A percentile compares a stretch with the other conserved stretches of the same genome.
Conservation (phyloP, 2,888 invertebrate species). For the Drosophila eohydei region DNA sequence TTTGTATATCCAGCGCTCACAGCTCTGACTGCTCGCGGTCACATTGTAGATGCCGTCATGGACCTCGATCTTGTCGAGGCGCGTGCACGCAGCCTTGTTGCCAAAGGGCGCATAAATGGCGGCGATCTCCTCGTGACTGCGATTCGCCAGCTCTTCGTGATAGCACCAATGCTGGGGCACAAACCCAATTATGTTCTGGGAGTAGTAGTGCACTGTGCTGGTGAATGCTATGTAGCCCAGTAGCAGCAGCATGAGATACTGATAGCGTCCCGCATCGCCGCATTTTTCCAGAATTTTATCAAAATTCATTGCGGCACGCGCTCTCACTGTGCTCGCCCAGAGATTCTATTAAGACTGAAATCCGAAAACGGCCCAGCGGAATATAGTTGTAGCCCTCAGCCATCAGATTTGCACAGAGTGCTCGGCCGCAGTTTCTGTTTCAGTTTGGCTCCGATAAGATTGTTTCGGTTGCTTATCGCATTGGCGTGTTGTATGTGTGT, state of each 20-base stretch:
- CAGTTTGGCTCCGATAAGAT: constrained; percentile 59
- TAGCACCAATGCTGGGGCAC: constrained; percentile 85
- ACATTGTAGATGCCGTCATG: constrained; percentile 46
- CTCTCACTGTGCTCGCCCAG: constrained; percentile 40
- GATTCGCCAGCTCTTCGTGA: constrained; percentile 72
- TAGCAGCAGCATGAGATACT: constrained; percentile 85
- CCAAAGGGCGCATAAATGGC: constrained; percentile 75
- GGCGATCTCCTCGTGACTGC: constrained; percentile 72
- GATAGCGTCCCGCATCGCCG: constrained; percentile 86
- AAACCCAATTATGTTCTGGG: constrained; percentile 86
- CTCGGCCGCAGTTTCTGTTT: constrained; percentile 16
- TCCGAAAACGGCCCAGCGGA: constrained; percentile 1
- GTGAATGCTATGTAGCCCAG: constrained; percentile 86
- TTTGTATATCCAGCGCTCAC: constrained; percentile 87
- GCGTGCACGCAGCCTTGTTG: constrained; percentile 75
- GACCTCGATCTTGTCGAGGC: constrained; percentile 60
- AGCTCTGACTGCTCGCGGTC: constrained; percentile 73
- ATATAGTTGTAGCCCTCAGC: constrained; percentile 9
- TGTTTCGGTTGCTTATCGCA: constrained; percentile 60
- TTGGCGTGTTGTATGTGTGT: constrained; percentile 23
- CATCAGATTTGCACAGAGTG: constrained; percentile 41
- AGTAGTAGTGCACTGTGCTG: constrained; percentile 86
- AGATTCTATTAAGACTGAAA: constrained; percentile 69
- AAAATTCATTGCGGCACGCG: constrained; percentile 81
- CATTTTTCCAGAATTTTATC: constrained; percentile 86